Base-by-base conservation (phyloP, 2,797 vertebrate genomes). In the Mus spretus region DNA sequence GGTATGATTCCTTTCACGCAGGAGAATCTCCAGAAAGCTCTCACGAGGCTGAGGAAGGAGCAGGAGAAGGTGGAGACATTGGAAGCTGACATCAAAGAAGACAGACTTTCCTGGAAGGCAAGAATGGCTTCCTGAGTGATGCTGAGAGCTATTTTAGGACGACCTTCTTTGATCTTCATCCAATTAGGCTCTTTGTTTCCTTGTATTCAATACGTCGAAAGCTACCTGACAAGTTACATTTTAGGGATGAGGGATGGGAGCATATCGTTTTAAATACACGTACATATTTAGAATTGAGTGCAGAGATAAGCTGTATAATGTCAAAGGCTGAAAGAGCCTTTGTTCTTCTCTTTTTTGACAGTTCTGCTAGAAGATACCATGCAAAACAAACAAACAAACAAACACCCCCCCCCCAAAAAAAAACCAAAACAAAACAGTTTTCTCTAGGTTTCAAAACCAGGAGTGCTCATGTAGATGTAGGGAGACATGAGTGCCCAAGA, bases 51-150 rank as follows among this genome's bases (percentile, higher is more conserved):
- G 91, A 86, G 0, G 31, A 12, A 15, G 17, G 19, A 97, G 5
- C 67, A 86, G 3, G 4, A 90, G 82, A 20, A 96, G 91, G 85
- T 89, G 12, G 67, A 96, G 57, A 13, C 53, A 13, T 40, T 92
- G 34, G 63, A 82, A 86, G 63, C 26, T 80, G 24, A 82, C n/a
- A 5, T 97, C 40, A 40, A 4, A 75, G n/a, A 93, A 89, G n/a
- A 97, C 40, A 95, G 6, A 84, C 67, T 55, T 86, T 77, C 74
- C 70, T 96, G 95, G 92, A 79, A 97, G 97, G 97, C 94, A 95
- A 6, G 81, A 84, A 44, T 50, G 0, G 1, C 24, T 44, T 79
- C 7, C 20, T 72, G 24, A 77, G 72, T 11, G 15, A 72, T 70
- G 55, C 31, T 72, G 34, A 79, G 40, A 67, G 24, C 6, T 59